Conservation (phyloP, 2,113 vertebrate genomes). For the Ariopsis seemanni region DNA sequence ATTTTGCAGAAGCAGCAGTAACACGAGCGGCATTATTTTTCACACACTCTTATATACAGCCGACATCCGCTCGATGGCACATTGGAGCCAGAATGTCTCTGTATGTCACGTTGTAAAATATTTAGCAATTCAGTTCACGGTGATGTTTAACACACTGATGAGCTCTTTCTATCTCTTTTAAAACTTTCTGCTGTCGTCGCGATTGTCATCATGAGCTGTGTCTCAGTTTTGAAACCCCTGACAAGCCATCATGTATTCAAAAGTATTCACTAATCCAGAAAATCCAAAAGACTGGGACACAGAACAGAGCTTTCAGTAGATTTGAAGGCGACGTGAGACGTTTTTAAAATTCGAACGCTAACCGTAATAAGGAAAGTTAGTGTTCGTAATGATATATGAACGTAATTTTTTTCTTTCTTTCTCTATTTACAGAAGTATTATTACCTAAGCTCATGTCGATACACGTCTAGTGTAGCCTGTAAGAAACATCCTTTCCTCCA, state of each 20-base stretch:
- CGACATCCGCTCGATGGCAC: not conserved
- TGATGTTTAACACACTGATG: not conserved
- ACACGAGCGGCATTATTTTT: too few relatives aligned
- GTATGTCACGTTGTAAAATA: not conserved
- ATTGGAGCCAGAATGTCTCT: not conserved
- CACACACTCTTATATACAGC: not conserved
- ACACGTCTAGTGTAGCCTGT: not conserved
- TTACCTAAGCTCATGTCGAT: not conserved
- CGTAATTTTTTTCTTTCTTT: not conserved
- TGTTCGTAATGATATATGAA: slow-evolving; percentile 27
- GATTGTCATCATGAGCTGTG: not conserved
- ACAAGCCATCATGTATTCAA: not conserved
- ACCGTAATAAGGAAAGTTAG: too few relatives aligned
- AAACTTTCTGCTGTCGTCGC: not conserved
- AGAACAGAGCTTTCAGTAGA: not conserved
- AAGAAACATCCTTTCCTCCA: not conserved
- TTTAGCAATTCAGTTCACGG: not conserved
- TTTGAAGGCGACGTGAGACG: too few relatives aligned
- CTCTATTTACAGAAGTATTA: not conserved
- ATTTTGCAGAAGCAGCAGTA: too few relatives aligned
- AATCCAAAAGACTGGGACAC: not conserved
- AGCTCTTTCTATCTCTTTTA: not conserved
- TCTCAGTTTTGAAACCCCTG: not conserved
- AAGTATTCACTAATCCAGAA: not conserved
- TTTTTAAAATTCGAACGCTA: not conserved